phyloP scores from a whole-genome alignment of 2,113 vertebrate species.

The Psittacara wagleri region DNA sequence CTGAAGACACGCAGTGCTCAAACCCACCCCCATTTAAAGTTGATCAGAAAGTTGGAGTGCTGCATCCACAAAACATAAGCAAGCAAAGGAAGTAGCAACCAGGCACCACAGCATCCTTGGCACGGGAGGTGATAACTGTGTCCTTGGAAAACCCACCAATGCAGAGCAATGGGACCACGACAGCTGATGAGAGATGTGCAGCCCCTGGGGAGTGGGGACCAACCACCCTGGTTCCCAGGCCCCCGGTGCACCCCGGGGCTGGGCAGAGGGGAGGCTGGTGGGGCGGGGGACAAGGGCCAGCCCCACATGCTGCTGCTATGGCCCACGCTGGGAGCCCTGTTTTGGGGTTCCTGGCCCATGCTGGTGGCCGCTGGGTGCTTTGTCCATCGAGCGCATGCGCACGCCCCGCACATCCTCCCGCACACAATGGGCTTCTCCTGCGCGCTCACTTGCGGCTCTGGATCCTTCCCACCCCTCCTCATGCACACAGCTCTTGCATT shows the following conservation, averaged over 20 bases:
- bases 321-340: not conserved
- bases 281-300: fast-evolving
- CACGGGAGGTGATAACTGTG: not conserved
- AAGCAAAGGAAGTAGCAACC: not conserved
- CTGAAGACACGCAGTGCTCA: not conserved
- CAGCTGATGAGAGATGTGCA: fast-evolving
- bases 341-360: not conserved
- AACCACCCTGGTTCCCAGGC: not conserved
- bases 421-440: constrained; percentile 15
- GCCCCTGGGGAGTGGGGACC: not conserved
- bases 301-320: fast-evolving
- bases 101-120: not conserved
- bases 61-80: not conserved
- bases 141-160: not conserved
- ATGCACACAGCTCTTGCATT: not conserved
- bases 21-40: not conserved
- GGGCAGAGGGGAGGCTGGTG: not conserved
- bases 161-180: fast-evolving
- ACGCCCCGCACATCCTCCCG: not conserved
- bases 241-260: fast-evolving
- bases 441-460: not conserved
- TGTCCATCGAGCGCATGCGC: constrained; percentile 45
- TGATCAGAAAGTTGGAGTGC: not conserved
- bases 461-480: not conserved
- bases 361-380: not conserved